A percentile compares a stretch with the other conserved stretches of the same genome.
phyloP scores from a whole-genome alignment of 2,888 invertebrate species.

The Thymelicus acteon region DNA sequence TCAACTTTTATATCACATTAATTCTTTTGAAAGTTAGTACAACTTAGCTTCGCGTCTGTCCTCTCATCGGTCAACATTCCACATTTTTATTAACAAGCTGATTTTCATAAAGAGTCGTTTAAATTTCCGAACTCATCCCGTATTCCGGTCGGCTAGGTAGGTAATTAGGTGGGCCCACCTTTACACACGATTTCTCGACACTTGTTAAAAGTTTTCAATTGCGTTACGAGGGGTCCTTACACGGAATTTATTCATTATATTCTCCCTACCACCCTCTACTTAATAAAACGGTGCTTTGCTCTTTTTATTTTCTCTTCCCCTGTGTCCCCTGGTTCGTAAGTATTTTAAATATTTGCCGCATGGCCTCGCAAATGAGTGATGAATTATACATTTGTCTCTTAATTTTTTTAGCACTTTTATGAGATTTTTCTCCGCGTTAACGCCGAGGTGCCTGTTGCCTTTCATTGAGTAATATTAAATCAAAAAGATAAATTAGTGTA shows the following conservation, averaged over 20 bases:
- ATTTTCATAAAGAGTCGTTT: constrained; percentile 73
- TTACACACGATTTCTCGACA: constrained; percentile 83
- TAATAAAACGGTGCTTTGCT: constrained; percentile 80
- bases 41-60: constrained; percentile 11
- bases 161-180: constrained; percentile 81
- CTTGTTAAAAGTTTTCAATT: constrained; percentile 85
- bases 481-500: constrained; percentile 2
- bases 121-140: constrained; percentile 77
- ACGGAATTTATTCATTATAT: constrained; percentile 84
- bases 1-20: constrained; percentile 32
- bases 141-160: constrained; percentile 70
- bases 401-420: constrained; percentile 67
- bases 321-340: constrained; percentile 70
- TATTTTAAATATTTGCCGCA: constrained; percentile 81
- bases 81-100: constrained; percentile 71
- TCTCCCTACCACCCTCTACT: constrained; percentile 69
- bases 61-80: constrained; percentile 56
- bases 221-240: constrained; percentile 78
- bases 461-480: constrained; percentile 5
- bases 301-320: constrained; percentile 65
- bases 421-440: constrained; percentile 44
- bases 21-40: constrained; percentile 24
- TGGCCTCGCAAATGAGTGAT: constrained; percentile 74
- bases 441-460: constrained; percentile 42
- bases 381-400: constrained; percentile 75